Evolutionary conservation across 2,797 vertebrate species (phyloP).

Genomic region (Pyrocephalus nanus): DNA sequence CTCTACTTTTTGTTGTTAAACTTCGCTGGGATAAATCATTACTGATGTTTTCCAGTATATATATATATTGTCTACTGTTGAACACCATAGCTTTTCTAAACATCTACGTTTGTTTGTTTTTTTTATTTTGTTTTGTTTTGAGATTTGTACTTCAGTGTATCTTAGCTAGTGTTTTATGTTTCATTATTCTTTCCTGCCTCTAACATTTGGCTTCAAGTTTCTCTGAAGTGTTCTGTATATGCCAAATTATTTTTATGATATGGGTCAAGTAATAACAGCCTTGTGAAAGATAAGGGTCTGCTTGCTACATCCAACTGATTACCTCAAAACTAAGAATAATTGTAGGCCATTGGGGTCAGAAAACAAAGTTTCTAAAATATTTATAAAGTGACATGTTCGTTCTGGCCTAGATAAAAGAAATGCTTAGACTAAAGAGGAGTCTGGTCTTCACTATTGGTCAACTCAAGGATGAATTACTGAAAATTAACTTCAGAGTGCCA

Average conservation of each 20-base stretch:
- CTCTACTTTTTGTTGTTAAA: background rate
- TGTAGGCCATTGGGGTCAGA: background rate
- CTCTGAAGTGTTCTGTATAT: background rate
- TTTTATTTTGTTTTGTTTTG: background rate
- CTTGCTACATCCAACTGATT: background rate
- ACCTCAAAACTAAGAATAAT: background rate
- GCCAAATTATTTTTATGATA: background rate
- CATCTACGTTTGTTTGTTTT: accelerated
- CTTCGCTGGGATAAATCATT: background rate
- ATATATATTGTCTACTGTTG: background rate
- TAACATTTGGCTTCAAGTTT: background rate
- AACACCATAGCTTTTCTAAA: background rate
- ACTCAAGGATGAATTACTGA: background rate
- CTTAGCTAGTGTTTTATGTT: background rate
- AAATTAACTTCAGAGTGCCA: background rate
- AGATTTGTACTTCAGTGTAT: background rate
- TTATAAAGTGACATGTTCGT: background rate
- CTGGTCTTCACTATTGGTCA: background rate
- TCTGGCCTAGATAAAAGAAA: slow-evolving; percentile 14
- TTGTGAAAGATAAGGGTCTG: background rate
- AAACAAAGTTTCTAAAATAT: slow-evolving; percentile 36
- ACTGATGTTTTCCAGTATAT: background rate
- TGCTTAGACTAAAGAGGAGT: background rate
- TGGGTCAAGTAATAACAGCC: background rate
- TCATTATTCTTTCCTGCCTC: background rate